Base-by-base conservation (phyloP, 2,888 invertebrate genomes). In the Dascillus cervinus region DNA sequence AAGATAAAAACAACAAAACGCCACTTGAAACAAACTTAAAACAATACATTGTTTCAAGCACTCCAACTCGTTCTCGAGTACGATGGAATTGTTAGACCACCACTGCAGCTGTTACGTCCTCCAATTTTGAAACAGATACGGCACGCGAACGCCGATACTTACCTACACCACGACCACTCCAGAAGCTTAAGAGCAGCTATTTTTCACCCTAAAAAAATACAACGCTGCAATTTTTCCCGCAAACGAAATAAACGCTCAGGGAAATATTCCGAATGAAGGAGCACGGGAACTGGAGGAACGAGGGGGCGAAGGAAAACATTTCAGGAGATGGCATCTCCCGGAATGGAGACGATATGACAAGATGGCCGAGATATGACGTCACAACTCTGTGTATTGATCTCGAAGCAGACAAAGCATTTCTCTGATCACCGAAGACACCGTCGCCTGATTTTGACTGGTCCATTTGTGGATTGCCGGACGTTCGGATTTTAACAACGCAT, bases 361-460 rank as follows among this genome's bases (percentile, higher is more conserved):
- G 65, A 65, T 65, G 65, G 65, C 65, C 62, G 63, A 62, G 64
- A 65, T 64, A 65, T 63, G 64, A 65, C 65, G 65, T 64, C 65
- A 65, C 59, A 50, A 54, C 58, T 50, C 54, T 56, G 62, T n/a
- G n/a, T 65, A 64, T 64, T 62, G 64, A 64, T 64, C 61, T 61
- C 53, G 54, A 49, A 50, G 47, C 58, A 56, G 56, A 58, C 58
- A 60, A 58, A 60, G 58, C 56, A 44, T 47, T 38, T 34, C 34
- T 34, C 35, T 34, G 41, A 44, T 44, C 41, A 39, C 41, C 39
- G 43, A 43, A 39, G 43, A 37, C 43, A 37, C 31, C 34, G 27
- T 29, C 37, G 34, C 32, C 35, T 37, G 39, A 39, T 35, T 32
- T 28, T 30, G 29, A 34, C 32, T 29, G 15, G 8, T 21, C 29